phyloP scores from a whole-genome alignment of 2,888 invertebrate species.

The Drosophila eohydei region DNA sequence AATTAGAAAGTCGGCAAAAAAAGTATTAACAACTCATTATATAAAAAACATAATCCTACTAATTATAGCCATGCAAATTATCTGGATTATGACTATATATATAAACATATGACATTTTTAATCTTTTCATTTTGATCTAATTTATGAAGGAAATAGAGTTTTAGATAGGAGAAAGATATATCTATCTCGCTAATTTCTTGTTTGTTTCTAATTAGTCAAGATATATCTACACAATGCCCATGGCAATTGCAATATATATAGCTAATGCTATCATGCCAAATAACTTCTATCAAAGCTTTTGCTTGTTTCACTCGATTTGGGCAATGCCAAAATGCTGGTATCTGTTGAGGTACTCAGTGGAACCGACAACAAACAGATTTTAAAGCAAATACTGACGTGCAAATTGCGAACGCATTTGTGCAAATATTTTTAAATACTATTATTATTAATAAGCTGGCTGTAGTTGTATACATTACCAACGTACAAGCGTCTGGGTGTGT shows the following conservation, averaged over 20 bases:
- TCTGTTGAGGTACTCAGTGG: not conserved
- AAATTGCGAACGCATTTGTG: conserved; percentile 42
- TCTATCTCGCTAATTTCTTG: not conserved
- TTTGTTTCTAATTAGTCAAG: not conserved
- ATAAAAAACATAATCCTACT: not conserved
- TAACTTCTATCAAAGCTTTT: conserved; percentile 8
- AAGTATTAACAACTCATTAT: not conserved
- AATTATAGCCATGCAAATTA: conserved; percentile 1
- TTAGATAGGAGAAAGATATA: no score
- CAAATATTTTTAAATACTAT: conserved; percentile 44
- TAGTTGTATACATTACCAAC: conserved; percentile 13
- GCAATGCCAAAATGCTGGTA: conserved; percentile 1
- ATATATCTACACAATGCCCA: not conserved
- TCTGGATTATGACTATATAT: not conserved
- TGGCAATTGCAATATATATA: not conserved
- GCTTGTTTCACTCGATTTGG: conserved; percentile 7
- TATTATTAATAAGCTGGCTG: conserved; percentile 4
- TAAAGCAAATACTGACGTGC: conserved; percentile 22
- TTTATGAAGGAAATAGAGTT: not conserved
- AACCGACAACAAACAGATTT: conserved; percentile 11
- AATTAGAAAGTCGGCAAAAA: not conserved
- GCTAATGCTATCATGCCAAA: not conserved
- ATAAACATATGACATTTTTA: not conserved
- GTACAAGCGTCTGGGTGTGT: conserved; percentile 8
- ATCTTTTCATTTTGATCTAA: not conserved